These are phyloP conservation scores for Peromyscus maniculatus DNA, from an alignment of 2,113 vertebrate species.

Conservation along the genomic window DNA sequence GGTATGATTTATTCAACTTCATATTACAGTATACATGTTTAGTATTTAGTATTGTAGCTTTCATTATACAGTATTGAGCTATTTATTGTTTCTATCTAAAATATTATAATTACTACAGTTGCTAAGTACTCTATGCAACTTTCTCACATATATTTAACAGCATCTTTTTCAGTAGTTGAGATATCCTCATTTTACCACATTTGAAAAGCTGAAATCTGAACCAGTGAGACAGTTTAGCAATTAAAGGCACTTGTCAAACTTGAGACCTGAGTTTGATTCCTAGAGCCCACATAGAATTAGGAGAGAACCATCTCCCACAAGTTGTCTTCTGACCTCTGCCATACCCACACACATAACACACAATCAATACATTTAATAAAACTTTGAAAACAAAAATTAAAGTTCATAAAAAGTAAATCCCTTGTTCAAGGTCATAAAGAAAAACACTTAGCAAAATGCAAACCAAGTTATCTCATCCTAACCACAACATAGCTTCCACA, in stretches of 20 bases:
- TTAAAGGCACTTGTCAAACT: background rate
- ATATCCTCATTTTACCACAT: conserved; percentile 6
- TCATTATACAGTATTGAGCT: background rate
- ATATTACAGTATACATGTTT: background rate
- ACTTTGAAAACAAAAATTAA: background rate
- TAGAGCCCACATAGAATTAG: background rate
- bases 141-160: conserved; percentile 9
- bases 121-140: conserved; percentile 17
- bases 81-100: conserved; percentile 5
- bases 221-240: background rate
- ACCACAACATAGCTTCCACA: background rate
- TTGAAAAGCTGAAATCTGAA: conserved; percentile 34
- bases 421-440: conserved; percentile 13
- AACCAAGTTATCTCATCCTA: conserved; percentile 24
- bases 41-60: background rate
- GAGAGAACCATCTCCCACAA: background rate
- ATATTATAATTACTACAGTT: conserved; percentile 14
- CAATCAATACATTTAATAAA: background rate
- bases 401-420: conserved; percentile 47
- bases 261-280: background rate
- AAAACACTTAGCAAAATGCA: conserved; percentile 27
- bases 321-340: background rate
- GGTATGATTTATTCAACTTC: background rate
- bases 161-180: background rate
- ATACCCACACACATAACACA: background rate